Conservation (phyloP, 2,888 invertebrate species). For the Aricia artaxerxes region DNA sequence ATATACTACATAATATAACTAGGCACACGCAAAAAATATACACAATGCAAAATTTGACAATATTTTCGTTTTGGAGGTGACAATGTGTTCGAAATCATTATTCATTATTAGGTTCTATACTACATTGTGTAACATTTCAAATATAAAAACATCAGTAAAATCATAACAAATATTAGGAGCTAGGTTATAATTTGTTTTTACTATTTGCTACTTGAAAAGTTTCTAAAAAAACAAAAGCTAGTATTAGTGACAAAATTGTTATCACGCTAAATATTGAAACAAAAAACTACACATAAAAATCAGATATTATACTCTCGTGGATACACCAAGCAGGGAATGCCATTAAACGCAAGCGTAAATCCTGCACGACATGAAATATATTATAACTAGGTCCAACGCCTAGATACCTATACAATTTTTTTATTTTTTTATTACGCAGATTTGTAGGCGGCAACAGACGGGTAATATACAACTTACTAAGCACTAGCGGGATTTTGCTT, state of each 20-base stretch:
- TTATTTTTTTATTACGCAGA: neutral
- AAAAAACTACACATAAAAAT: neutral
- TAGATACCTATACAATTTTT: neutral
- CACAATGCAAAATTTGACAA: neutral
- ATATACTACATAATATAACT: too few relatives aligned
- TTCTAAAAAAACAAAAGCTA: neutral
- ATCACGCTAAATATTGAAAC: neutral
- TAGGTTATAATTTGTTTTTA: neutral
- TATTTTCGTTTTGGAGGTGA: neutral
- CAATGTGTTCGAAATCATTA: neutral
- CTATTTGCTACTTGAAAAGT: neutral
- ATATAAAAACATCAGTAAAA: neutral
- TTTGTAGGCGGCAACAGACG: neutral
- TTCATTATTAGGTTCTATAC: neutral
- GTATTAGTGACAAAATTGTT: neutral
- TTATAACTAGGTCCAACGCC: neutral
- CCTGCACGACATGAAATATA: neutral
- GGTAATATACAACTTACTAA: neutral
- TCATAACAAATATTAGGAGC: neutral
- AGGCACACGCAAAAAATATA: neutral
- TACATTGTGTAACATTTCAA: neutral
- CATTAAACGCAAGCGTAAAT: neutral
- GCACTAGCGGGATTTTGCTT: neutral
- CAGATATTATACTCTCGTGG: neutral
- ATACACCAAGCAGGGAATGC: neutral